A percentile compares a stretch with the other conserved stretches of the same genome.
phyloP scores from a whole-genome alignment of 2,888 invertebrate species.

The Acanthoscelides obtectus region DNA sequence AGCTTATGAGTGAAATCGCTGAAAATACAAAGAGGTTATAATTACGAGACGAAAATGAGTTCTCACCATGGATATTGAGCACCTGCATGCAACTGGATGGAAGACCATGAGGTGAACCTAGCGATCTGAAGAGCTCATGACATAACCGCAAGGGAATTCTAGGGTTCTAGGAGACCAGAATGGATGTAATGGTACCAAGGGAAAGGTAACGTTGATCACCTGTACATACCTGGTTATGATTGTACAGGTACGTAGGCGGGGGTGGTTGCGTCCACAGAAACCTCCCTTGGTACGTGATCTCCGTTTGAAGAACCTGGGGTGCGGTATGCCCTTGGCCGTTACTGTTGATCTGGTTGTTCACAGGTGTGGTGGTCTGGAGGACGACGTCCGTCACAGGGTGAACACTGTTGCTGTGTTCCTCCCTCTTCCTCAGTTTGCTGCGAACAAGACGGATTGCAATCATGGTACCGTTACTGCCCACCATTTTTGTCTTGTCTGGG shows the following conservation, averaged over 20 bases:
- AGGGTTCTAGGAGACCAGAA: not conserved
- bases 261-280: constrained; percentile 82
- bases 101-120: too few relatives aligned
- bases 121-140: too few relatives aligned
- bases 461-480: constrained; percentile 81
- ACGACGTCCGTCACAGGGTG: constrained; percentile 55
- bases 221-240: constrained; percentile 67
- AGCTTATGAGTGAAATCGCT: too few relatives aligned
- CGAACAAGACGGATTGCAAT: constrained; percentile 87
- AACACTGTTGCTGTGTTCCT: constrained; percentile 69
- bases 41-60: too few relatives aligned
- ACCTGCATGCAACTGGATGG: too few relatives aligned
- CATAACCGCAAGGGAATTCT: too few relatives aligned
- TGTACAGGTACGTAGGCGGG: constrained; percentile 63
- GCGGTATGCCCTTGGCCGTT: constrained; percentile 17
- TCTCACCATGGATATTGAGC: too few relatives aligned
- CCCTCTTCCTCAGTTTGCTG: constrained; percentile 83
- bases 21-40: too few relatives aligned
- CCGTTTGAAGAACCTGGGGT: constrained; percentile 48
- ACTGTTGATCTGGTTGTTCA: constrained; percentile 23
- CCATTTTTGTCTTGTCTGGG: constrained; percentile 57
- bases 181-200: not conserved
- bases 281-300: constrained; percentile 62
- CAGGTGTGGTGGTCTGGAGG: constrained; percentile 53
- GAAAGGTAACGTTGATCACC: not conserved